Conservation (phyloP, 2,888 invertebrate species). For the Pterobdella sp. region DNA sequence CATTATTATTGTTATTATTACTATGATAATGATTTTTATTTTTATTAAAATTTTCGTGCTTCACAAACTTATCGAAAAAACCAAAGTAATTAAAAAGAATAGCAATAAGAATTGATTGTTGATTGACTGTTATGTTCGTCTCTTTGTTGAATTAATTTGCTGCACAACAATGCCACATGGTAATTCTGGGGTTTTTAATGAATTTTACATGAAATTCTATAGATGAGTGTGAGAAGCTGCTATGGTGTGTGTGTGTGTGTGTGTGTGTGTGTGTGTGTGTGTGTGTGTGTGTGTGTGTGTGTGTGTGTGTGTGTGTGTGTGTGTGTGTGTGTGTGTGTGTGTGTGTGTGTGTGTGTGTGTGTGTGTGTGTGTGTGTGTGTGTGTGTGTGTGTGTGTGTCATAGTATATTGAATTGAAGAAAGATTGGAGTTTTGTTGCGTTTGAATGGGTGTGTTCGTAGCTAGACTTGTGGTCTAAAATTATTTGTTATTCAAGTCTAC, state of each 20-base stretch:
- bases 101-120: too few species aligned
- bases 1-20: too few species aligned
- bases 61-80: too few species aligned
- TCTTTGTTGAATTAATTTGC: too few species aligned
- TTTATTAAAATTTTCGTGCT: too few species aligned
- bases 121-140: too few species aligned
- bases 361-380: constrained; percentile 29
- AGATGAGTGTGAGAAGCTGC: constrained; percentile 9
- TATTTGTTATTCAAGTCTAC: not conserved
- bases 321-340: constrained; percentile 31
- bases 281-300: constrained; percentile 30
- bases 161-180: too few species aligned
- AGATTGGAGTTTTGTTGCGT: not conserved
- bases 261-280: constrained; percentile 26
- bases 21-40: too few species aligned
- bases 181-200: not conserved
- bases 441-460: constrained; percentile 12
- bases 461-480: not conserved
- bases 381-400: constrained; percentile 28
- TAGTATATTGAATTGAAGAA: not conserved
- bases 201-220: constrained; percentile 14
- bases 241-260: constrained; percentile 26
- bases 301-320: constrained; percentile 31
- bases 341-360: constrained; percentile 30
- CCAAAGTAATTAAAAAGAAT: too few species aligned